phyloP scores from a whole-genome alignment of 2,888 invertebrate species.

The Carterocephalus palaemon region DNA sequence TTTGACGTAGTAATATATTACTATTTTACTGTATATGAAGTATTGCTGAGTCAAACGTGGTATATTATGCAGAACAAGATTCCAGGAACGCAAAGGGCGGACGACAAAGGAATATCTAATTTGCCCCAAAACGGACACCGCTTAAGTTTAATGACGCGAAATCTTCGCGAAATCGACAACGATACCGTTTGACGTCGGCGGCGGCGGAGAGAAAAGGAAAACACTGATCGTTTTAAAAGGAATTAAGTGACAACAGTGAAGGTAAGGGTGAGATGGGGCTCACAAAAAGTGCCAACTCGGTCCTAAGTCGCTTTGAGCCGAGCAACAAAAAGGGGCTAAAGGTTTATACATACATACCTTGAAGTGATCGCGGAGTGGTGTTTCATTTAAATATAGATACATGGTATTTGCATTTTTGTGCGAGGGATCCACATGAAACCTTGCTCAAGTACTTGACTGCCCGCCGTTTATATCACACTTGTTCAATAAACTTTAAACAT shows the following conservation, averaged over 20 bases:
- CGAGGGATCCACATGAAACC: too few relatives aligned
- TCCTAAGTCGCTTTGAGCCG: slow-evolving; percentile 27
- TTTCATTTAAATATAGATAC: background rate
- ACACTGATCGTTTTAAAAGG: slow-evolving; percentile 26
- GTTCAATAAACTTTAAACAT: too few relatives aligned
- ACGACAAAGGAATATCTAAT: slow-evolving; percentile 2
- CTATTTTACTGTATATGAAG: too few relatives aligned
- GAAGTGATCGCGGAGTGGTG: background rate
- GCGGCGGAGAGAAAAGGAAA: slow-evolving; percentile 7
- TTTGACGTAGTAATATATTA: too few relatives aligned
- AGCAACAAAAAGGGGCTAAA: slow-evolving; percentile 19
- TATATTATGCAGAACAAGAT: background rate
- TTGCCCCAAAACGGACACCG: slow-evolving; percentile 12
- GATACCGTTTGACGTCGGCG: slow-evolving; percentile 17
- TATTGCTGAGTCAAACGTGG: slow-evolving; percentile 1
- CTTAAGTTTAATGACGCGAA: slow-evolving; percentile 17
- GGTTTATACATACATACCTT: background rate
- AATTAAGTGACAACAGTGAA: slow-evolving; percentile 32
- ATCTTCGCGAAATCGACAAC: slow-evolving; percentile 14
- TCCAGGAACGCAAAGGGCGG: background rate
- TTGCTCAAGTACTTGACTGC: too few relatives aligned
- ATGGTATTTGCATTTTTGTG: slow-evolving; percentile 1
- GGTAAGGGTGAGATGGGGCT: slow-evolving; percentile 13
- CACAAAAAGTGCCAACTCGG: slow-evolving; percentile 28
- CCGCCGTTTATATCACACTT: too few relatives aligned